These are phyloP conservation scores for Sussaba pulchella DNA, from an alignment of 2,888 invertebrate species.

Conservation along the genomic window DNA sequence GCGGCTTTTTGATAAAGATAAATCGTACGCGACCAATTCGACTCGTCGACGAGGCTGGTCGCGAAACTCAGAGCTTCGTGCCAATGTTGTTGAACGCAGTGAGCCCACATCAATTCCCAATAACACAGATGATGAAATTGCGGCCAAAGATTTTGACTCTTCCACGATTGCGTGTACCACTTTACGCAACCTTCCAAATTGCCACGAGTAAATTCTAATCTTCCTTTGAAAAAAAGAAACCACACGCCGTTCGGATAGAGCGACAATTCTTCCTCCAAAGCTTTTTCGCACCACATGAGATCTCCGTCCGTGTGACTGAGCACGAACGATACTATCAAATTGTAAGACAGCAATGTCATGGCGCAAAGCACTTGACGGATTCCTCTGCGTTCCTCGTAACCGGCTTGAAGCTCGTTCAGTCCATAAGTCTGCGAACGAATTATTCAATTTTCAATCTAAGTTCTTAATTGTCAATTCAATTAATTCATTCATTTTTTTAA, in stretches of 20 bases:
- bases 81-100: constrained; percentile 92
- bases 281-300: constrained; percentile 89
- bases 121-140: constrained; percentile 97
- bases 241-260: constrained; percentile 94
- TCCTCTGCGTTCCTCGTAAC: constrained; percentile 89
- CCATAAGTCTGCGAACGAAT: constrained; percentile 87
- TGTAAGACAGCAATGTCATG: constrained; percentile 93
- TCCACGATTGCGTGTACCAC: constrained; percentile 93
- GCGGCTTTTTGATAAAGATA: constrained; percentile 96
- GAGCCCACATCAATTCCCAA: constrained; percentile 97
- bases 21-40: constrained; percentile 96
- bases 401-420: constrained; percentile 90
- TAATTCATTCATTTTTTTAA: not conserved
- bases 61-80: constrained; percentile 91
- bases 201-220: constrained; percentile 93
- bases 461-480: no score
- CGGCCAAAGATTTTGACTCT: constrained; percentile 93
- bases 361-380: constrained; percentile 94
- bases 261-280: constrained; percentile 90
- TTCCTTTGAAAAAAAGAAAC: constrained; percentile 96
- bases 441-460: not conserved
- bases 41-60: constrained; percentile 89
- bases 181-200: constrained; percentile 89
- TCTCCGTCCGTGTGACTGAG: constrained; percentile 93
- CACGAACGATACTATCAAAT: constrained; percentile 93